These are phyloP conservation scores for Drosophila jambulina DNA, from an alignment of 1,140 invertebrate genomes.

Conservation along the genomic window DNA sequence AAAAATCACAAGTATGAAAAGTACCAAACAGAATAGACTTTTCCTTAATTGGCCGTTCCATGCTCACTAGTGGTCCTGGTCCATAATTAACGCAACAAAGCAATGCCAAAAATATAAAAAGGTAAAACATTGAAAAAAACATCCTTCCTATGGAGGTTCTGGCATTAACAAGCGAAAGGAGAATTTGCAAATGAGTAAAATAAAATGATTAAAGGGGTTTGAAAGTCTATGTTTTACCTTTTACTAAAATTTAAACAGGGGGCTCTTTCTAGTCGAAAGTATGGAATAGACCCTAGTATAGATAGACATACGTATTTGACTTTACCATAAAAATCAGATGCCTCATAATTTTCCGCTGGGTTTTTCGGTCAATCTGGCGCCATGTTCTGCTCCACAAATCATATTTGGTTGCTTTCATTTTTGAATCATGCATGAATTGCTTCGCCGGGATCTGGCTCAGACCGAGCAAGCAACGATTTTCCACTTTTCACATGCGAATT, in stretches of 20 bases:
- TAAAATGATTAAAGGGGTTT: neutral
- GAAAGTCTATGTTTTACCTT: neutral
- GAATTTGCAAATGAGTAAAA: neutral
- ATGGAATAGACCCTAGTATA: too few species aligned
- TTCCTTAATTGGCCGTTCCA: slow-evolving; percentile 9
- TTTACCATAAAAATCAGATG: neutral
- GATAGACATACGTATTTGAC: too few species aligned
- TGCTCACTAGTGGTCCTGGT: slow-evolving; percentile 24
- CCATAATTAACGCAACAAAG: slow-evolving; percentile 81
- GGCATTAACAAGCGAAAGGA: slow-evolving; percentile 45
- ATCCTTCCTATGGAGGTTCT: slow-evolving; percentile 43
- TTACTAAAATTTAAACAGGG: too few species aligned
- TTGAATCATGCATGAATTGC: slow-evolving; percentile 59
- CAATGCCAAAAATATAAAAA: slow-evolving; percentile 59
- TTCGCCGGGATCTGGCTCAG: slow-evolving; percentile 24
- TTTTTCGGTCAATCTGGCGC: slow-evolving; percentile 33
- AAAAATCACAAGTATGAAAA: slow-evolving; percentile 18
- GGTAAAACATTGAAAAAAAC: slow-evolving; percentile 36
- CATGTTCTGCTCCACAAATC: slow-evolving; percentile 45
- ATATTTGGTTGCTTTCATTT: slow-evolving; percentile 35
- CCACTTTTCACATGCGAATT: slow-evolving; percentile 82
- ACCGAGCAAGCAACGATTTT: slow-evolving; percentile 56
- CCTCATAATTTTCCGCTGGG: neutral
- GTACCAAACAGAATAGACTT: slow-evolving; percentile 14
- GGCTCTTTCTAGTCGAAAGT: neutral